Evolutionary conservation across 1,140 invertebrate species (phyloP).

Genomic region (Ladona fulva): DNA sequence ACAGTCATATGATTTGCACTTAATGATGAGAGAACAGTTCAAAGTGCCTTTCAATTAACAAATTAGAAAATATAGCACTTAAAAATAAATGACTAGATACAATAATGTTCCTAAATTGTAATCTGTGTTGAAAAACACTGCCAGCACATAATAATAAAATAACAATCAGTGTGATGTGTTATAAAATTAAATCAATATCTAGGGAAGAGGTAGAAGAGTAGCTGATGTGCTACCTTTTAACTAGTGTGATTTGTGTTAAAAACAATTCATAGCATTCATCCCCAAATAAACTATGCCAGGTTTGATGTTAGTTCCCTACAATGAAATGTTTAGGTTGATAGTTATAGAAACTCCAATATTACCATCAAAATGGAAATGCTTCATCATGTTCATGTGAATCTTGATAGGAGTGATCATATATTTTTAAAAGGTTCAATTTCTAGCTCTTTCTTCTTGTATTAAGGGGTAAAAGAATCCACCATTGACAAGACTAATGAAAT

Average conservation of each 20-base stretch:
- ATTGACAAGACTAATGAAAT: background rate
- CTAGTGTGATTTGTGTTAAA: background rate
- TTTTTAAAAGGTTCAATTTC: slow-evolving; percentile 15
- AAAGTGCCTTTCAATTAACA: slow-evolving; percentile 6
- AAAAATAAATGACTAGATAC: background rate
- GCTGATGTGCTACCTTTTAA: slow-evolving; percentile 4
- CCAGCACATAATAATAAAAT: slow-evolving; percentile 6
- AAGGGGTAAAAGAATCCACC: slow-evolving; percentile 15
- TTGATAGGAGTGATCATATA: slow-evolving; percentile 5
- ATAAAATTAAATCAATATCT: slow-evolving; percentile 9
- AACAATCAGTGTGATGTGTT: background rate
- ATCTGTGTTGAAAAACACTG: background rate
- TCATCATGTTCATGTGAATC: background rate
- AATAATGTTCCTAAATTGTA: background rate
- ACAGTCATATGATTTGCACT: background rate
- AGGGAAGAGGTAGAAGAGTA: slow-evolving; percentile 8
- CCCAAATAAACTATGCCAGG: background rate
- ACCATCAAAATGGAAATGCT: slow-evolving; percentile 6
- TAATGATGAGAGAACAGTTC: slow-evolving; percentile 1
- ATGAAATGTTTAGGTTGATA: background rate
- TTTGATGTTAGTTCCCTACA: background rate
- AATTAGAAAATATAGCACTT: slow-evolving; percentile 7
- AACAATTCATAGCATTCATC: background rate
- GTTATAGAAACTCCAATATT: background rate
- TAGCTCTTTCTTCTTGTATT: background rate